phyloP scores from a whole-genome alignment of 37 sponge, comb jelly and placozoan genomes.

The Theonella swinhoei region DNA sequence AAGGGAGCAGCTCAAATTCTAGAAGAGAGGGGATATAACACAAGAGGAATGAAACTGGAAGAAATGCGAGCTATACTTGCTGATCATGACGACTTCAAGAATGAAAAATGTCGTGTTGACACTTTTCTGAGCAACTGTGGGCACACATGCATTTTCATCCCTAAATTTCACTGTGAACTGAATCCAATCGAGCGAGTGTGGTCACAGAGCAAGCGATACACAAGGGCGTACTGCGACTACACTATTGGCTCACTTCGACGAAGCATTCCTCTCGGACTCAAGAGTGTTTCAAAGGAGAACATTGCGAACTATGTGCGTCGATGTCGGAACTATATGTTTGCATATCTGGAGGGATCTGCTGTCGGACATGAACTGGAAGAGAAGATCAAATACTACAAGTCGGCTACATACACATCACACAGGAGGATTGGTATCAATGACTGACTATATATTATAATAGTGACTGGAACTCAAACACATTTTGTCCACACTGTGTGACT shows the following conservation, averaged over 20 bases:
- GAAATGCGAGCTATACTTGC: conserved; percentile 16
- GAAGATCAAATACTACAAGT: neutral
- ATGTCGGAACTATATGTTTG: conserved; percentile 35
- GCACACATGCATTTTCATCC: conserved; percentile 11
- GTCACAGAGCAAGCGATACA: too few species aligned
- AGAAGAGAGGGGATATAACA: conserved; percentile 24
- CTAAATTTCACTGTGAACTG: conserved; percentile 45
- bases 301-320: conserved; percentile 19
- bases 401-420: conserved; percentile 13
- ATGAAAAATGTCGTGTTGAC: conserved; percentile 9
- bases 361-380: conserved; percentile 13
- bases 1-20: conserved; percentile 10
- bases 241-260: neutral
- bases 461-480: too few species aligned
- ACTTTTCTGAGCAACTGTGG: neutral
- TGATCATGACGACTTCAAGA: too few species aligned
- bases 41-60: conserved; percentile 15
- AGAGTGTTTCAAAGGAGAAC: conserved; percentile 15
- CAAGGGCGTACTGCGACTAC: conserved; percentile 25
- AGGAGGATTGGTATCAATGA: conserved; percentile 13
- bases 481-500: too few species aligned
- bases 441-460: too few species aligned
- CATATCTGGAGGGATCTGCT: conserved; percentile 8
- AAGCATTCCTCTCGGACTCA: conserved; percentile 13
- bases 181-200: too few species aligned